phyloP scores from a whole-genome alignment of 2,797 vertebrate genomes.

The Poecilia gillii region DNA sequence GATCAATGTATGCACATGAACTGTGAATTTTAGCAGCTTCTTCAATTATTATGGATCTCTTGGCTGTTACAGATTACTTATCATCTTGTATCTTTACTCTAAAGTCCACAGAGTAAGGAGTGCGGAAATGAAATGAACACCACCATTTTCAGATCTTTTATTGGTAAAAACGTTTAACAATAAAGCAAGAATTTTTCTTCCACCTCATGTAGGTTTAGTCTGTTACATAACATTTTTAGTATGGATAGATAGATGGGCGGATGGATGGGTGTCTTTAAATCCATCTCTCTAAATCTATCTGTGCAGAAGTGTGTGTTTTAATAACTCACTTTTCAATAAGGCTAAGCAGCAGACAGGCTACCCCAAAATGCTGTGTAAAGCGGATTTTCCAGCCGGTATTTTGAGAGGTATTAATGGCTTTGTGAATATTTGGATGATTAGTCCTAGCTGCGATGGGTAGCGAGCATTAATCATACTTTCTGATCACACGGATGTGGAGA shows the following conservation, averaged over 20 bases:
- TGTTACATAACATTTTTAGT: neutral
- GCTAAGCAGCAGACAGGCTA: constrained; percentile 9
- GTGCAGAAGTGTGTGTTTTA: constrained; percentile 48
- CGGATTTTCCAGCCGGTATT: constrained; percentile 45
- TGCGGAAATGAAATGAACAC: neutral
- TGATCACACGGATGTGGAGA: constrained; percentile 63
- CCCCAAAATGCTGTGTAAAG: constrained; percentile 58
- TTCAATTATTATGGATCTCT: neutral
- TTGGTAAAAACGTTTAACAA: neutral
- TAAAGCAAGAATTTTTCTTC: neutral
- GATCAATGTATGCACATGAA: neutral
- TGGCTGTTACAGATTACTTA: neutral
- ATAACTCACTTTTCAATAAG: constrained; percentile 52
- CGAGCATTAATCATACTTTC: constrained; percentile 71
- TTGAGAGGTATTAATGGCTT: constrained; percentile 67
- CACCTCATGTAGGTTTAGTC: neutral
- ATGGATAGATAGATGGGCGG: neutral
- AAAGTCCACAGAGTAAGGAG: neutral
- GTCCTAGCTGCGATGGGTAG: constrained; percentile 50
- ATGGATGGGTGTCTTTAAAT: neutral
- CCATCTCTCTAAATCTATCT: neutral
- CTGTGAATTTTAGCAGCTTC: neutral
- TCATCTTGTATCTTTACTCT: neutral
- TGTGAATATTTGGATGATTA: constrained; percentile 64
- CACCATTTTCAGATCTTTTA: neutral